Conservation (phyloP, 1,140 invertebrate species). For the Conopomorpha cramerella region DNA sequence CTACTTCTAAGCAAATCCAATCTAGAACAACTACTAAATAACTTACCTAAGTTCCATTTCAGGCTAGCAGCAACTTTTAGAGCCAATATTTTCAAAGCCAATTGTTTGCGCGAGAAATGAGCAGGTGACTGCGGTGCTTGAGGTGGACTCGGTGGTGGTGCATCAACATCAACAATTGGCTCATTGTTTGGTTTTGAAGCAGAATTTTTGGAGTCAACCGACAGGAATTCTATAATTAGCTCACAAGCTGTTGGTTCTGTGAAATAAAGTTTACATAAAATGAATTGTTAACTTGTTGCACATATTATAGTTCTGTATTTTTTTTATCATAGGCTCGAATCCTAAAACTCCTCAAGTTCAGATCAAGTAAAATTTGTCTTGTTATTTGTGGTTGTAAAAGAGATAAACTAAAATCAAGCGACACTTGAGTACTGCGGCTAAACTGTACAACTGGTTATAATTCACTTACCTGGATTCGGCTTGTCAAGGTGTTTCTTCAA, state of each 20-base stretch:
- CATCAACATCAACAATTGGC: constrained; percentile 42
- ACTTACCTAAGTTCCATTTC: constrained; percentile 82
- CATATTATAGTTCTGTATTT: too few species aligned
- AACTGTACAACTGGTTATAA: too few species aligned
- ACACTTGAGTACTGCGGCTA: too few species aligned
- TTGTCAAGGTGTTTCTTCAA: constrained; percentile 80
- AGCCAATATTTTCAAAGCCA: constrained; percentile 82
- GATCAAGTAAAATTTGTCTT: too few species aligned
- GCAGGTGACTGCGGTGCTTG: constrained; percentile 15
- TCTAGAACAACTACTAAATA: too few species aligned
- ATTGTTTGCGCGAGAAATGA: constrained; percentile 52
- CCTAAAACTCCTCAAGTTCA: too few species aligned
- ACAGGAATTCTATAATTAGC: constrained; percentile 86
- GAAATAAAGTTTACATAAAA: too few species aligned
- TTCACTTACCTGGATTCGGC: constrained; percentile 70
- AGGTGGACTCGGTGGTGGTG: constrained; percentile 59
- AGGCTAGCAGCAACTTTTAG: constrained; percentile 85
- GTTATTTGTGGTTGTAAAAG: too few species aligned
- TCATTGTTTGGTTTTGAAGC: constrained; percentile 42
- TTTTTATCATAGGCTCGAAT: too few species aligned
- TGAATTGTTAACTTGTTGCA: too few species aligned
- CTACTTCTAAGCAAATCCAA: too few species aligned
- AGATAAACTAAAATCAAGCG: too few species aligned
- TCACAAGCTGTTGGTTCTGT: constrained; percentile 82
- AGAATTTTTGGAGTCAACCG: constrained; percentile 67